phyloP scores from a whole-genome alignment of 2,888 invertebrate species.

The Dichetophora obliterata region DNA sequence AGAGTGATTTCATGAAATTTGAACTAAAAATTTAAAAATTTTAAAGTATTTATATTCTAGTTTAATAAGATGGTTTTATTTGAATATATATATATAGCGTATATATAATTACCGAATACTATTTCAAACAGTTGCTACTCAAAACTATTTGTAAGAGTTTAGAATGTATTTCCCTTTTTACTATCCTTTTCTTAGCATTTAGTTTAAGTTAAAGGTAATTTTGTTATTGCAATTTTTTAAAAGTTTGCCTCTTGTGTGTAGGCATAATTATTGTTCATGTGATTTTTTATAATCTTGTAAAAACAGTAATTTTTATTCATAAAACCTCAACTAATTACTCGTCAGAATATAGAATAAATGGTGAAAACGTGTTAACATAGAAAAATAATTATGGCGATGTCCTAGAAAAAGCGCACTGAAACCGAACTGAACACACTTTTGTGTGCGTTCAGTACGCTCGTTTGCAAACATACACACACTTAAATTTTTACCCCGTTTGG shows the following conservation, averaged over 20 bases:
- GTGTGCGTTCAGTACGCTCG: conserved; percentile 4
- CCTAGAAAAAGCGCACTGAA: conserved; percentile 40
- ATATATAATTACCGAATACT: too few species aligned
- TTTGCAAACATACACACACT: neutral
- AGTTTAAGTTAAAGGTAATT: too few species aligned
- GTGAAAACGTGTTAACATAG: conserved; percentile 54
- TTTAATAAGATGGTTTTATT: too few species aligned
- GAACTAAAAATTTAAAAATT: too few species aligned
- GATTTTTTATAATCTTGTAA: conserved; percentile 4
- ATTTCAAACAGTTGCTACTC: too few species aligned
- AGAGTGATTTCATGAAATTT: too few species aligned
- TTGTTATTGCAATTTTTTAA: neutral
- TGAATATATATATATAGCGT: too few species aligned
- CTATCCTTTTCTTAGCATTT: neutral
- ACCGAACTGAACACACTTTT: conserved; percentile 8
- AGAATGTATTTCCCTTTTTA: too few species aligned
- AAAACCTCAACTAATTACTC: conserved; percentile 26
- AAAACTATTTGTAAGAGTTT: too few species aligned
- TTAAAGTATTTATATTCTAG: too few species aligned
- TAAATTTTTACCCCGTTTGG: neutral
- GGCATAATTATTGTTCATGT: conserved; percentile 6
- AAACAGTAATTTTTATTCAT: conserved; percentile 19
- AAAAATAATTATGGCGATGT: conserved; percentile 51
- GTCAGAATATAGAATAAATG: conserved; percentile 44
- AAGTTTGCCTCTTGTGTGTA: neutral